phyloP scores from a whole-genome alignment of 2,888 invertebrate genomes.

The Kryphioiulus occultus region DNA sequence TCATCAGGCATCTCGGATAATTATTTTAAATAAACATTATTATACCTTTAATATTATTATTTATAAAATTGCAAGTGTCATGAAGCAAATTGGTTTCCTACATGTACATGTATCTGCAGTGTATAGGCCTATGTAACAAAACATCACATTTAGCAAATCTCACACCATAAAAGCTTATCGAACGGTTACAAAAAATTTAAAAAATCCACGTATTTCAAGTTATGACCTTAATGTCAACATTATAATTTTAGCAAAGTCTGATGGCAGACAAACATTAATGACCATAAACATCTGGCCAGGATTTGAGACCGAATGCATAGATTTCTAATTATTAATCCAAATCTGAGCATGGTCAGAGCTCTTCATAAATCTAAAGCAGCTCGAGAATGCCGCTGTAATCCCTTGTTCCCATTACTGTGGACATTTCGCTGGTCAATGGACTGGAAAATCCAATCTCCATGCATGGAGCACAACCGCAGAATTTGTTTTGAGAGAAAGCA shows the following conservation, averaged over 20 bases:
- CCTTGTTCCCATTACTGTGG: background rate
- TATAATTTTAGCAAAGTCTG: background rate
- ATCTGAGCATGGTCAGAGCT: background rate
- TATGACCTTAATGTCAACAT: too few species aligned
- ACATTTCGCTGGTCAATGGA: background rate
- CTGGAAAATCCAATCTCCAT: constrained; percentile 9
- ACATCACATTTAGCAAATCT: too few species aligned
- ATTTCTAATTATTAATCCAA: background rate
- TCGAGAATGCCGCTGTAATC: background rate
- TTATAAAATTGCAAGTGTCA: too few species aligned
- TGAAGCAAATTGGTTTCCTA: too few species aligned
- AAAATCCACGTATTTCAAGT: too few species aligned
- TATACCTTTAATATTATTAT: too few species aligned
- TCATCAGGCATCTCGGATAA: too few species aligned
- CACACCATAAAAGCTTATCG: too few species aligned
- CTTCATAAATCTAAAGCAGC: background rate
- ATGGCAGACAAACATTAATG: background rate
- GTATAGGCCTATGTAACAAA: too few species aligned
- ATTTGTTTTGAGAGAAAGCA: constrained; percentile 17
- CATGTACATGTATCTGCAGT: too few species aligned
- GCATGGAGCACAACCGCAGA: background rate
- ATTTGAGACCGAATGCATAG: background rate
- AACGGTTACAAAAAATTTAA: too few species aligned
- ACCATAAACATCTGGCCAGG: background rate
- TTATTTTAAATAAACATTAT: too few species aligned